These are phyloP conservation scores for Muntiacus muntjak DNA, from an alignment of 2,113 vertebrate genomes.

Conservation along the genomic window DNA sequence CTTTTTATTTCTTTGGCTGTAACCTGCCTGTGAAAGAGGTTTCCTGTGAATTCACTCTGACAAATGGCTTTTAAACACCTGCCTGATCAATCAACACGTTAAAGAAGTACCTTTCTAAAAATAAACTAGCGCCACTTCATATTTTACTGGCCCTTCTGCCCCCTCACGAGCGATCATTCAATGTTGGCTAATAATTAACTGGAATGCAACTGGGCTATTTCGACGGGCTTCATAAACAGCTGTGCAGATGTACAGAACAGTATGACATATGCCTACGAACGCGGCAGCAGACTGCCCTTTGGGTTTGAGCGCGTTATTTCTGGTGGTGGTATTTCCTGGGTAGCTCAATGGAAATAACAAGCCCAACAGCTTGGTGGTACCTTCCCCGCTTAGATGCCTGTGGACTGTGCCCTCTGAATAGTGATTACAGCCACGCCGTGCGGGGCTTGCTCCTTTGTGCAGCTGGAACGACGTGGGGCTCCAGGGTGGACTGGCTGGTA, in stretches of 20 bases:
- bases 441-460: background rate
- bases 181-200: constrained; percentile 28
- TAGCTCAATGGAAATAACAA: constrained; percentile 24
- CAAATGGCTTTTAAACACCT: constrained; percentile 41
- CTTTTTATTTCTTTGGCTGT: background rate
- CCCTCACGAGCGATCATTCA: background rate
- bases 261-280: background rate
- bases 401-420: background rate
- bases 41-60: constrained; percentile 46
- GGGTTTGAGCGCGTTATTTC: background rate
- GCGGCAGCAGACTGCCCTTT: background rate
- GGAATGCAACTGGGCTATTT: background rate
- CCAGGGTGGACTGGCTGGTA: background rate
- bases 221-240: background rate
- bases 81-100: constrained; percentile 31
- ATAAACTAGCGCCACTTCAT: constrained; percentile 8
- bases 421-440: background rate
- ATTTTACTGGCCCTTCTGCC: background rate
- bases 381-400: constrained; percentile 3
- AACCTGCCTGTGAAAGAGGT: constrained; percentile 24
- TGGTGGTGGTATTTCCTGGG: constrained; percentile 22
- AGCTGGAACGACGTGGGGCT: background rate
- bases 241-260: background rate
- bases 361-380: background rate
- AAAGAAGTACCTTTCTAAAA: constrained; percentile 54